These are phyloP conservation scores for Brachionus sp. DNA, from an alignment of 1,140 invertebrate genomes.

Conservation along the genomic window DNA sequence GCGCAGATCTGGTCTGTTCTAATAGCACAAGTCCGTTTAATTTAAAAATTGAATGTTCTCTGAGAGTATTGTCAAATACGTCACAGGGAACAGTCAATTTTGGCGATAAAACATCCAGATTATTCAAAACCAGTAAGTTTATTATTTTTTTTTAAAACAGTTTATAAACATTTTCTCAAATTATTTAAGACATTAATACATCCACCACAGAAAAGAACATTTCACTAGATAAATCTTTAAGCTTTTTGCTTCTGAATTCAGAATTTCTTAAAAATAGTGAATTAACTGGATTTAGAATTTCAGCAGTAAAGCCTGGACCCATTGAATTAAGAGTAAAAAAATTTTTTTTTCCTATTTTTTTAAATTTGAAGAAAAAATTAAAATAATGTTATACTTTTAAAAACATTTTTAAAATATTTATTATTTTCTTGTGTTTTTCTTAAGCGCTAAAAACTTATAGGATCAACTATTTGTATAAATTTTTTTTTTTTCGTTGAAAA, in stretches of 20 bases:
- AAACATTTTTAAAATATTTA: no score
- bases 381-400: no score
- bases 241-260: neutral
- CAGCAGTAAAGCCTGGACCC: neutral
- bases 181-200: neutral
- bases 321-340: neutral
- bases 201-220: neutral
- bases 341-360: neutral
- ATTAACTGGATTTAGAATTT: neutral
- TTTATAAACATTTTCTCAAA: neutral
- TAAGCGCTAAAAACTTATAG: no score
- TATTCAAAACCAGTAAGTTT: neutral
- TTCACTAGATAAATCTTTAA: neutral
- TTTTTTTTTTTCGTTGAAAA: no score
- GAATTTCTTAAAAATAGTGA: neutral
- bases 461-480: no score
- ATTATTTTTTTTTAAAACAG: neutral
- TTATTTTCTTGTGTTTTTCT: no score
- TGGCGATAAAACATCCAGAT: neutral
- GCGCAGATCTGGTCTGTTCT: neutral
- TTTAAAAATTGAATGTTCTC: neutral
- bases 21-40: neutral
- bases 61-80: neutral
- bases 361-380: no score
- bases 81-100: neutral